Evolutionary conservation across 2,113 vertebrate species (phyloP).

Genomic region (Fregata magnificens): DNA sequence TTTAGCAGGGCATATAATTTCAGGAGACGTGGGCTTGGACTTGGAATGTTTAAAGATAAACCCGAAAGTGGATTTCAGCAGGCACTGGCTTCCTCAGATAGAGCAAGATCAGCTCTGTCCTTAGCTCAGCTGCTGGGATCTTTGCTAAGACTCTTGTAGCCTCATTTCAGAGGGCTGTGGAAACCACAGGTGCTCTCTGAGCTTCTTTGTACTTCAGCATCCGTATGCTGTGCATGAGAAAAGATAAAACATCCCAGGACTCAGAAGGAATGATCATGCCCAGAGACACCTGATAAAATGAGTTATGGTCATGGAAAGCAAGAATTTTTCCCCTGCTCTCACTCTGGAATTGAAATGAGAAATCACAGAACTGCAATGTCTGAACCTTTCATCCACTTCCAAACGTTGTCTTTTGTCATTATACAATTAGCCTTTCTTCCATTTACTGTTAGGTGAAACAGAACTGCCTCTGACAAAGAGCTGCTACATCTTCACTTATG

Average conservation of each 20-base stretch:
- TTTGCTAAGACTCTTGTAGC: neutral
- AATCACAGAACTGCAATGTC: constrained; percentile 10
- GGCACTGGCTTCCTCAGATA: neutral
- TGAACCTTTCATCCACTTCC: constrained; percentile 41
- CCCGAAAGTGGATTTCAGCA: neutral
- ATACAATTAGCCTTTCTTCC: constrained; percentile 29
- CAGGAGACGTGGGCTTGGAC: neutral
- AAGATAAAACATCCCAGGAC: neutral
- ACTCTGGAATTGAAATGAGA: neutral
- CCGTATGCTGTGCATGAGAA: neutral
- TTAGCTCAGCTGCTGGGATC: neutral
- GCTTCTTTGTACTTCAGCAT: constrained; percentile 7
- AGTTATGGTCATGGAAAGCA: neutral
- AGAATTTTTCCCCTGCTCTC: neutral
- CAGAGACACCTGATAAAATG: neutral
- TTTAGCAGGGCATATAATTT: neutral
- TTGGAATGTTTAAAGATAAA: neutral
- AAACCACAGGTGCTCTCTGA: constrained; percentile 10
- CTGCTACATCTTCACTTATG: neutral
- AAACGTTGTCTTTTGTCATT: neutral
- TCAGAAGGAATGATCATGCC: neutral
- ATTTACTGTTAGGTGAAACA: neutral
- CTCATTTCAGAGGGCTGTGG: neutral
- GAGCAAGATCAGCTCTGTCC: neutral
- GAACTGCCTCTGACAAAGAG: constrained; percentile 17